Conservation (phyloP, 2,888 invertebrate species). For the Patella caerulea region DNA sequence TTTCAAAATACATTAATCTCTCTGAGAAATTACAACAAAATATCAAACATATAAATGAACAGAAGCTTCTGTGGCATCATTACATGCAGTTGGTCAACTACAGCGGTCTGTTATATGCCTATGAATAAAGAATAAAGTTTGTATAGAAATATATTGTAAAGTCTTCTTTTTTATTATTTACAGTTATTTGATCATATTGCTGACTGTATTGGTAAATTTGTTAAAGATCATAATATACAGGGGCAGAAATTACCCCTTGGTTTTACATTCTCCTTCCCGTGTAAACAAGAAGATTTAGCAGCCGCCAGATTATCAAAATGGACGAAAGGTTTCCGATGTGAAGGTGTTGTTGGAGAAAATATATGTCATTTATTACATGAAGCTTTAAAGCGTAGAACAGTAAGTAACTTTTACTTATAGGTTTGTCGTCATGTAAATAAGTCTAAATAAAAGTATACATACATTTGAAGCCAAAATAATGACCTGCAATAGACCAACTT, state of each 20-base stretch:
- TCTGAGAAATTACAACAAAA: too few species aligned
- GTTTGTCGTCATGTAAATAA: too few species aligned
- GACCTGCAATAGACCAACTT: too few species aligned
- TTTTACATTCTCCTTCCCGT: slow-evolving; percentile 95
- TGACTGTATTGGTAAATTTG: slow-evolving; percentile 90
- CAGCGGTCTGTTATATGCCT: too few species aligned
- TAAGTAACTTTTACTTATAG: slow-evolving; percentile 31
- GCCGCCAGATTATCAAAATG: slow-evolving; percentile 88
- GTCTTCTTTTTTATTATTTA: slow-evolving; percentile 30
- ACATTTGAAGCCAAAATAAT: too few species aligned
- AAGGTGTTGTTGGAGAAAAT: slow-evolving; percentile 90
- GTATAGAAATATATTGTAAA: too few species aligned
- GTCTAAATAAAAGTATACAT: too few species aligned
- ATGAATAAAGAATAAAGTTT: too few species aligned
- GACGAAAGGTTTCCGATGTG: slow-evolving; percentile 96
- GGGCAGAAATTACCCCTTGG: slow-evolving; percentile 84
- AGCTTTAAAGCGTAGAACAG: slow-evolving; percentile 81
- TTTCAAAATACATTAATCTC: too few species aligned
- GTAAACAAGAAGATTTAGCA: slow-evolving; percentile 87
- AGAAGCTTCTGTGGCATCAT: too few species aligned
- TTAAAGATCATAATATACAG: slow-evolving; percentile 80
- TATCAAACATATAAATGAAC: too few species aligned
- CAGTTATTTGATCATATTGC: slow-evolving; percentile 96
- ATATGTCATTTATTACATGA: slow-evolving; percentile 89
- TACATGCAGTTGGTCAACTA: too few species aligned